Percentiles rank a stretch among this genome's conserved stretches.
Conservation (phyloP, 2,888 invertebrate species). For the Smittia sp. region DNA sequence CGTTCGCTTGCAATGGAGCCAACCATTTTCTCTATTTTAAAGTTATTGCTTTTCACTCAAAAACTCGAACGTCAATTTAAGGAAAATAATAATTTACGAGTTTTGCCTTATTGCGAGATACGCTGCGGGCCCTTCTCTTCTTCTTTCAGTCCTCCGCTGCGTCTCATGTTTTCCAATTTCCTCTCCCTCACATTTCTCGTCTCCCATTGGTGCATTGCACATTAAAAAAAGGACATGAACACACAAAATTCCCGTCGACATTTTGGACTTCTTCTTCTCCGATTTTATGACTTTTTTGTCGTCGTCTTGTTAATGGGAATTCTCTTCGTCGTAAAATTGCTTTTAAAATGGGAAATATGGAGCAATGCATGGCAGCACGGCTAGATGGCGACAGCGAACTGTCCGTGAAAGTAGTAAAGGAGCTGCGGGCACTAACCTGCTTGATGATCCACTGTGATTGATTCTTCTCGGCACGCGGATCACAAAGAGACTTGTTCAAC, state of each 20-base stretch:
- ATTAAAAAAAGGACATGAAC: conserved; percentile 39
- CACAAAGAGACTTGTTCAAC: conserved; percentile 26
- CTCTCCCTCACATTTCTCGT: conserved; percentile 36
- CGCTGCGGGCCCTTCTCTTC: not conserved
- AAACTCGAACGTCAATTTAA: conserved; percentile 17
- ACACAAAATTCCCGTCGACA: conserved; percentile 22
- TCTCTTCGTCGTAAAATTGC: not conserved
- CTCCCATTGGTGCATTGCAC: conserved; percentile 32
- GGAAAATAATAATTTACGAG: conserved; percentile 2
- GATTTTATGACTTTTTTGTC: conserved; percentile 41
- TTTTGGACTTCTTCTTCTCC: conserved; percentile 13
- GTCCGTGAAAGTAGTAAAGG: not conserved
- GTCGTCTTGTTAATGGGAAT: conserved; percentile 36
- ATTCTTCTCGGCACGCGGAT: conserved; percentile 21
- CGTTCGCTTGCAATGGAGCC: no score
- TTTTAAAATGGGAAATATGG: conserved; percentile 5
- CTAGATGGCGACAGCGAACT: not conserved
- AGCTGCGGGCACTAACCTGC: conserved; percentile 15
- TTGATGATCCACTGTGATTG: conserved; percentile 41
- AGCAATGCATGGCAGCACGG: not conserved
- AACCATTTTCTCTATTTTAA: not conserved
- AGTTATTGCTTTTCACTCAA: conserved; percentile 3
- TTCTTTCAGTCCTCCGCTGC: not conserved
- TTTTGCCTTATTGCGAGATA: not conserved
- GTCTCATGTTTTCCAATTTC: not conserved